Base-by-base conservation (phyloP, 2,888 invertebrate species). In the Protodeltote pygarga region DNA sequence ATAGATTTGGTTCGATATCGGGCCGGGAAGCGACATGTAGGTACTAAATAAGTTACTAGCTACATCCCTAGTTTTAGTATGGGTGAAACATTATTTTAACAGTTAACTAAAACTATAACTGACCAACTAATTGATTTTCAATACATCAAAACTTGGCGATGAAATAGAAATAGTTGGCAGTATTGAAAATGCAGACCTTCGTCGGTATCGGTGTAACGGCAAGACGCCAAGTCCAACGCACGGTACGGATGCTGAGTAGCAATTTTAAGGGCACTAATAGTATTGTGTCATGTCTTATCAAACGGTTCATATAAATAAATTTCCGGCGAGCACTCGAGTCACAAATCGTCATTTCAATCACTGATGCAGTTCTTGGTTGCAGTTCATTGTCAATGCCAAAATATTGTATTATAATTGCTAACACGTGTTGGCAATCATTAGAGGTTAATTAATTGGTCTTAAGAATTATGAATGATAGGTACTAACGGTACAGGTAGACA, bases 401-500 rank as follows among this genome's bases (percentile, higher is more conserved):
- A 41, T 10, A 27, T 27, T 63, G 47, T 27, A 31, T 28, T 47
- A 46, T 42, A 32, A 50, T 51, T 52, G 25, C 39, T 8, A 23
- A 19, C 27, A 29, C 29, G 41, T 41, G 28, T 53, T 70, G 65
- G 58, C 65, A 59, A 41, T 39, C 42, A 49, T 51, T 38, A 50
- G 38, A 40, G 54, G 53, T 58, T 52, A 46, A 58, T 61, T 32
- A 40, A 53, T 53, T 23, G 33, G 28, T 37, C 24, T 41, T 39
- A 47, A 50, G 5, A 60, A 51, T 16, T 49, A 62, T 61, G 47
- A 61, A 59, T 63, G 47, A 62, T 49, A 45, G 46, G 39, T 82
- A 88, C 88, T 85, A 81, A 91, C 91, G 86, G 87, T 61, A 83
- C 72, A 51, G 92, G 92, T 53, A 81, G 73, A 61, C 92, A 87